phyloP scores from a whole-genome alignment of 2,888 invertebrate genomes.

The Dorcus hopei region DNA sequence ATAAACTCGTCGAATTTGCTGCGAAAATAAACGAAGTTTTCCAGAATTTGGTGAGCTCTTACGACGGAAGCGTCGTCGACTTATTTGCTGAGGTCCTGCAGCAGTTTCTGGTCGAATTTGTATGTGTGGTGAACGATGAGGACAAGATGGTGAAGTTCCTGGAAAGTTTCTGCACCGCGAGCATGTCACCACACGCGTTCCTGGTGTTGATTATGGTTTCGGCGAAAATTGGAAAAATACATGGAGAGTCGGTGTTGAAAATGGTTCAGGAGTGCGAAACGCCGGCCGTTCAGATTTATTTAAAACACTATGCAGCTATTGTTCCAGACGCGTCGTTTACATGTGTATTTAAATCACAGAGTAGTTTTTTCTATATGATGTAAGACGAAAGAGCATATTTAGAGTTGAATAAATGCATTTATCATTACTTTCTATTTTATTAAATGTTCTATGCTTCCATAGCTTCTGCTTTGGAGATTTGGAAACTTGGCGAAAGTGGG shows the following conservation, averaged over 20 bases:
- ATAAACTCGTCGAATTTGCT: not conserved
- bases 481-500: too few species aligned
- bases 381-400: too few species aligned
- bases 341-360: too few species aligned
- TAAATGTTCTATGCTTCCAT: too few species aligned
- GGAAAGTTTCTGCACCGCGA: not conserved
- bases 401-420: too few species aligned
- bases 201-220: not conserved
- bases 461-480: too few species aligned
- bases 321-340: too few species aligned
- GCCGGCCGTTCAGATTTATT: not conserved
- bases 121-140: not conserved
- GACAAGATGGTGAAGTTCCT: not conserved
- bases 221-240: not conserved
- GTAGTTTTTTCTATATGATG: too few species aligned
- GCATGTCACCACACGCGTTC: not conserved
- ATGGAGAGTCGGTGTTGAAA: not conserved
- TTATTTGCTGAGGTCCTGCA: not conserved
- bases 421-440: too few species aligned
- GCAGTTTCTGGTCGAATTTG: not conserved
- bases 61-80: conserved; percentile 3
- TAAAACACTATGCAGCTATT: too few species aligned
- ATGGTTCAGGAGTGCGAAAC: not conserved
- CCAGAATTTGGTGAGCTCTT: not conserved
- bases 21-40: conserved; percentile 1